Base-by-base conservation (phyloP, 2,113 vertebrate genomes). In the Heptranchias perlo region DNA sequence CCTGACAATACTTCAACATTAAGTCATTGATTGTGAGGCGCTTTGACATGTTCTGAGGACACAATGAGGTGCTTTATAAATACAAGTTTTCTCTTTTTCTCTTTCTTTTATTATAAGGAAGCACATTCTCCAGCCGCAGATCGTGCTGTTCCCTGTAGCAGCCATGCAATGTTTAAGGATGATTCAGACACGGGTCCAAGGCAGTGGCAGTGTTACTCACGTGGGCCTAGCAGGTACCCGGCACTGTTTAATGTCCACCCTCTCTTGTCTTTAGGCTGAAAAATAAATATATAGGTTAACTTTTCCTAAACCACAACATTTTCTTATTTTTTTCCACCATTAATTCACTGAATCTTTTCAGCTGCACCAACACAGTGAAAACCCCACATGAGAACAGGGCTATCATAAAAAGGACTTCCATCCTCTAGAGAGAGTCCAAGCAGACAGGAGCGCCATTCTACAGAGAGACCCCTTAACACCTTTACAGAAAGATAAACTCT, bases 201-300 rank as follows among this genome's bases (percentile, higher is more conserved):
- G 94, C 67, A 3, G 11, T 82, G 69, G 28, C 47, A n/a, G 84
- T 44, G 62, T 39, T 91, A 97, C 97, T 97, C 96, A 97, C 97
- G 97, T 21, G 97, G 97, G 64, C 97, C 97, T 93, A 97, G 96
- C 18, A 97, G 96, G 86, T 97, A 97, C 44, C 97, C 97, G 25
- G 97, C 97, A 94, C 97, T 97, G 96, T 97, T 97, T 65, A 97
- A 96, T 54, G 97, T 97, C 97, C 97, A 97, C 44, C 97, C 97
- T 96, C 97, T 96, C 96, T 97, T 97, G 95, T 97, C 97, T 96
- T 96, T 97, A 76, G 96, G 96, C 97, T 97, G 96, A 96, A 94
- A 96, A 18, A 95, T 31, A 94, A 0, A 23, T 44, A 14, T 25
- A 39, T 35, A 64, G 16, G 2, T 93, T 44, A 58, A 91, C 87